These are phyloP conservation scores for Arctia plantaginis DNA, from an alignment of 2,888 invertebrate species.

Conservation along the genomic window DNA sequence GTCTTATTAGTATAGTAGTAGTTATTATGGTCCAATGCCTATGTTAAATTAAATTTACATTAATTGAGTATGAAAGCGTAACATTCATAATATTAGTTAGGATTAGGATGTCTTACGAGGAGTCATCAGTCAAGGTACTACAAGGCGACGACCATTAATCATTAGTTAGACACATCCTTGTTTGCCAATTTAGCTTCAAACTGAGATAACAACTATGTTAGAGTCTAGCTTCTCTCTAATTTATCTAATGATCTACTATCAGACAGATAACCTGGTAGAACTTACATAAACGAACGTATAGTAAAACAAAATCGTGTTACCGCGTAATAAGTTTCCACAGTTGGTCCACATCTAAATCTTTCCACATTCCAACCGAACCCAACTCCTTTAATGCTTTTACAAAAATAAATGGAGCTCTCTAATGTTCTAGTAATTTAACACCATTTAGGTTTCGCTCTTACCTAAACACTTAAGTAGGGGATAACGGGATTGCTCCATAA, in stretches of 20 bases:
- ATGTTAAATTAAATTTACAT: too few relatives aligned
- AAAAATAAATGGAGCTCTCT: slow-evolving; percentile 18
- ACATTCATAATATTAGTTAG: not conserved
- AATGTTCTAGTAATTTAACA: slow-evolving; percentile 32
- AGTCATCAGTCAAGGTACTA: not conserved
- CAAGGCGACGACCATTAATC: not conserved
- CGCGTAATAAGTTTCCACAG: slow-evolving; percentile 5
- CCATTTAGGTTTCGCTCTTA: slow-evolving; percentile 37
- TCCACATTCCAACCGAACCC: slow-evolving; percentile 4
- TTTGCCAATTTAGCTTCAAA: not conserved
- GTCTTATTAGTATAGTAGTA: too few relatives aligned
- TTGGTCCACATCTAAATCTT: not conserved
- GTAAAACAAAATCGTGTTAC: slow-evolving; percentile 1
- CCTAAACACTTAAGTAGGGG: slow-evolving; percentile 37
- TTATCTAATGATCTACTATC: not conserved
- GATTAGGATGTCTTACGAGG: not conserved
- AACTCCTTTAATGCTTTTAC: slow-evolving; percentile 12
- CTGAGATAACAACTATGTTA: not conserved
- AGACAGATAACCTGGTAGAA: not conserved
- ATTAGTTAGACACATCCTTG: not conserved
- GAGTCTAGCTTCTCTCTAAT: not conserved
- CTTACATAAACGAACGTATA: not conserved
- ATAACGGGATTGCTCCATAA: slow-evolving; percentile 31
- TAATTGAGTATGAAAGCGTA: not conserved
- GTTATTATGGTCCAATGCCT: too few relatives aligned